These are phyloP conservation scores for Champsocephalus esox DNA, from an alignment of 2,797 vertebrate genomes.

Conservation along the genomic window DNA sequence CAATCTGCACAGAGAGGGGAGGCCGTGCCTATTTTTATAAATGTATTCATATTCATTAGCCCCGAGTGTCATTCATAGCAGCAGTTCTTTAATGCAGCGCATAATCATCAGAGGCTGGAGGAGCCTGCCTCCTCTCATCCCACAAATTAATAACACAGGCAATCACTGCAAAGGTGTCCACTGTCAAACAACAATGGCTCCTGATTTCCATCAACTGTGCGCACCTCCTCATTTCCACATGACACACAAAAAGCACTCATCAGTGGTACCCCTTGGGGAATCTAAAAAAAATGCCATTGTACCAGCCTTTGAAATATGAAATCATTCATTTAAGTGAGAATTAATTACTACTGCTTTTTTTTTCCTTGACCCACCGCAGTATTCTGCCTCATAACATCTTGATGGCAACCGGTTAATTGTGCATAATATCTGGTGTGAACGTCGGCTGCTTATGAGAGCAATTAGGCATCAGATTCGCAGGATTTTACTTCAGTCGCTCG, in stretches of 20 bases:
- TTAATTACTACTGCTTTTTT: constrained; percentile 80
- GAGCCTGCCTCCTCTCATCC: constrained; percentile 79
- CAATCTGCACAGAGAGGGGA: constrained; percentile 76
- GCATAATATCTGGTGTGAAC: constrained; percentile 79
- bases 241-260: constrained; percentile 47
- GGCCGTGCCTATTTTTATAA: constrained; percentile 82
- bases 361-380: constrained; percentile 74
- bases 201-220: constrained; percentile 75
- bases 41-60: constrained; percentile 86
- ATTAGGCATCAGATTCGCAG: constrained; percentile 76
- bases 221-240: constrained; percentile 58
- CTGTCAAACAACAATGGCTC: constrained; percentile 84
- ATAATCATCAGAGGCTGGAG: constrained; percentile 75
- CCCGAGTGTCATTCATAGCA: constrained; percentile 82
- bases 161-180: constrained; percentile 83
- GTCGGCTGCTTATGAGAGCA: constrained; percentile 80
- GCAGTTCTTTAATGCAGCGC: constrained; percentile 74
- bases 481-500: constrained; percentile 54
- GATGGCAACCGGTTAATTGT: constrained; percentile 80
- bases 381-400: constrained; percentile 80
- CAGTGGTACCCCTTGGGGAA: constrained; percentile 60
- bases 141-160: constrained; percentile 83
- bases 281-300: constrained; percentile 61
- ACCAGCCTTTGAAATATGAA: constrained; percentile 75
- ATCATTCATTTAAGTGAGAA: constrained; percentile 83